phyloP scores from a whole-genome alignment of 37 sponge, comb jelly and placozoan species.

The Petrosia ficiformis region DNA sequence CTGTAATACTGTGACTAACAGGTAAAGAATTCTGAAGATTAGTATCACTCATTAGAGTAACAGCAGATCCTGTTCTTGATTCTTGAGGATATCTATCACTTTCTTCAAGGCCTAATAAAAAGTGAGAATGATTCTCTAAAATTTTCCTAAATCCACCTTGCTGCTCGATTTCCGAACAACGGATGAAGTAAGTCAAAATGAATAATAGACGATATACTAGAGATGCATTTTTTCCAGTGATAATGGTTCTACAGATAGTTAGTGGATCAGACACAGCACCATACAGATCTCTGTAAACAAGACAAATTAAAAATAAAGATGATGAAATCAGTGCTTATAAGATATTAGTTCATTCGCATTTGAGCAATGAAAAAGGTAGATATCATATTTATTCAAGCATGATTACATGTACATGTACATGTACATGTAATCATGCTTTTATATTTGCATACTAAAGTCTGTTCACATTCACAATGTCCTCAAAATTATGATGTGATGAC shows the following conservation, averaged over 20 bases:
- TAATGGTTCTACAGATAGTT: constrained; percentile 64
- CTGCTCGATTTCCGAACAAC: constrained; percentile 66
- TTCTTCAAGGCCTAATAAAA: neutral
- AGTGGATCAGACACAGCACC: constrained; percentile 56
- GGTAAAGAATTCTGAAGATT: constrained; percentile 5
- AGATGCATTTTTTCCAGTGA: constrained; percentile 42
- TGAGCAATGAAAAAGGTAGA: no score
- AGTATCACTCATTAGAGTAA: constrained; percentile 35
- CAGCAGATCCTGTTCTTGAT: constrained; percentile 7
- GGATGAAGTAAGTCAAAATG: constrained; percentile 78
- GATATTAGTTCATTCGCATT: no score
- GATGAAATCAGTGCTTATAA: no score
- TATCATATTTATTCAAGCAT: no score
- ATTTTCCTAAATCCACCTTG: neutral
- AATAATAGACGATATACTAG: constrained; percentile 58
- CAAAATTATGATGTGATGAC: no score
- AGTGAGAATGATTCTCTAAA: neutral
- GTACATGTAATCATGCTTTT: no score
- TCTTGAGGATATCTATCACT: constrained; percentile 22
- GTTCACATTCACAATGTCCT: no score
- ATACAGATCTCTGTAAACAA: constrained; percentile 53
- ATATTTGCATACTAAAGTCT: no score
- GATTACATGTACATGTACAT: no score
- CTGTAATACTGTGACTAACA: no score
- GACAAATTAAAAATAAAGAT: neutral